phyloP scores from a whole-genome alignment of 2,797 vertebrate genomes.

The Pseudomugil tenellus region DNA sequence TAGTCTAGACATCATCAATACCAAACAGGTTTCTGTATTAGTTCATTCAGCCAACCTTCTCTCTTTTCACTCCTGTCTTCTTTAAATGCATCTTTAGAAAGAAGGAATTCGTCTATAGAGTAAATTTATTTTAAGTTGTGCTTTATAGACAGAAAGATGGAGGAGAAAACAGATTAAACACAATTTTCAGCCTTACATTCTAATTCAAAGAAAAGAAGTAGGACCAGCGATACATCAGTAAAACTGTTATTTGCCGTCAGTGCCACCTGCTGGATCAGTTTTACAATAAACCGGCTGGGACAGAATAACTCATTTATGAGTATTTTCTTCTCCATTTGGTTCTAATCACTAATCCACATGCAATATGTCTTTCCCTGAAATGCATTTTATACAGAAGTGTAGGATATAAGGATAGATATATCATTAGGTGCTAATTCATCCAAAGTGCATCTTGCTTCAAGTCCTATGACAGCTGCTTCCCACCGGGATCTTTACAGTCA shows the following conservation, averaged over 20 bases:
- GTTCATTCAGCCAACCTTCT: background rate
- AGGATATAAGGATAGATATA: background rate
- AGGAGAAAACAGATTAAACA: background rate
- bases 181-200: background rate
- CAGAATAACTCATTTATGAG: background rate
- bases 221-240: background rate
- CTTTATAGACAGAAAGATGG: background rate
- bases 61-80: background rate
- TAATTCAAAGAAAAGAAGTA: background rate
- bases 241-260: background rate
- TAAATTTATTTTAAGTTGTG: background rate
- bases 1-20: background rate
- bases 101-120: background rate
- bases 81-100: too few relatives aligned
- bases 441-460: background rate
- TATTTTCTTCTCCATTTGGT: too few relatives aligned
- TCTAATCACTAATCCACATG: background rate
- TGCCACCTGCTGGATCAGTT: slow-evolving; percentile 37
- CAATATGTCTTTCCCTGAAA: background rate
- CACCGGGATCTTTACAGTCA: background rate
- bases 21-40: background rate
- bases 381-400: background rate
- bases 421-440: background rate
- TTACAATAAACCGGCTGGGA: background rate
- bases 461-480: background rate